phyloP scores from a whole-genome alignment of 2,888 invertebrate genomes.

The Epinotia demarniana region DNA sequence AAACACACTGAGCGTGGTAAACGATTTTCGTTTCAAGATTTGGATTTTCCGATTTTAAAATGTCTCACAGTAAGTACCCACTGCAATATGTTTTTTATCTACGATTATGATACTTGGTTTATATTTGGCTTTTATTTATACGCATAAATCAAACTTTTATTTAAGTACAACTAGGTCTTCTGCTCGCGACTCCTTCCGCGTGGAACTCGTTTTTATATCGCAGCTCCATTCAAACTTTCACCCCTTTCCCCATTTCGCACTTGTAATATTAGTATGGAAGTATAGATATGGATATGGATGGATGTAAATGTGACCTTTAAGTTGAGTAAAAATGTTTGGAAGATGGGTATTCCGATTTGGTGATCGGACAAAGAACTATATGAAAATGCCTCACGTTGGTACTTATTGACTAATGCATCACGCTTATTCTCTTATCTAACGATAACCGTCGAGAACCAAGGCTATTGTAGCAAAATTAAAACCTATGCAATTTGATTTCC shows the following conservation, averaged over 20 bases:
- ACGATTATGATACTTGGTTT: not conserved
- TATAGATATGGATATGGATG: too few species aligned
- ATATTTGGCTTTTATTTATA: not conserved
- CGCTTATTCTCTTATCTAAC: not conserved
- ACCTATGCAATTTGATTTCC: not conserved
- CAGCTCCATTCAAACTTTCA: too few species aligned
- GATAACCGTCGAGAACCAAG: not conserved
- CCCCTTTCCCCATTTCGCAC: too few species aligned
- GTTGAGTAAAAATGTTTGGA: not conserved
- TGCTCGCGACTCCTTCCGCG: too few species aligned
- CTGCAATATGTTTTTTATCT: not conserved
- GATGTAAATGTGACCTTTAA: too few species aligned
- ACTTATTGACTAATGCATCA: not conserved
- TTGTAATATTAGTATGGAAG: too few species aligned
- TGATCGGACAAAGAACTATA: not conserved
- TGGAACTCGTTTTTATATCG: too few species aligned
- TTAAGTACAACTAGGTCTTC: too few species aligned
- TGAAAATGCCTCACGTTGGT: too few species aligned
- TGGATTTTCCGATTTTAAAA: constrained; percentile 40
- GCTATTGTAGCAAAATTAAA: not conserved
- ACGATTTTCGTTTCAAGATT: not conserved
- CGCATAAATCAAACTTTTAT: too few species aligned
- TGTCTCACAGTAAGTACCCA: constrained; percentile 52
- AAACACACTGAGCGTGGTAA: not conserved
- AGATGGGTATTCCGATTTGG: not conserved